Conservation (phyloP, 1,140 invertebrate species). For the Stegodyphus mimosarum region DNA sequence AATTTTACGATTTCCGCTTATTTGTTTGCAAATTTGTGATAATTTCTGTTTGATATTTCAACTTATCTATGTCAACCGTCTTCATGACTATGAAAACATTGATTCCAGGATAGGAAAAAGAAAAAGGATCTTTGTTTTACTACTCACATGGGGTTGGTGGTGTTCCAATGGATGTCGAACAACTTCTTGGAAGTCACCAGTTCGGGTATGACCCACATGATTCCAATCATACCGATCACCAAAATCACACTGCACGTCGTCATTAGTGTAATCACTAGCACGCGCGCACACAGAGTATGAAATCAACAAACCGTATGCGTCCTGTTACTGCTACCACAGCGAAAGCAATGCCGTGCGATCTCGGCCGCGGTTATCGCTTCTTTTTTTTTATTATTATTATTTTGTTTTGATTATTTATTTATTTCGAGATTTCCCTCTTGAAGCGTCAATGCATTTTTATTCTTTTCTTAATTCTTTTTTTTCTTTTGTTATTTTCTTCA, state of each 20-base stretch:
- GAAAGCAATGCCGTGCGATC: conserved; percentile 10
- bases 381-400: not conserved
- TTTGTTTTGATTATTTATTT: conserved; percentile 40
- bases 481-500: conserved; percentile 16
- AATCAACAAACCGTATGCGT: conserved; percentile 20
- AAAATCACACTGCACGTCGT: conserved; percentile 23
- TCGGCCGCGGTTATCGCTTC: not conserved
- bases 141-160: conserved; percentile 57
- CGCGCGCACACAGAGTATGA: conserved; percentile 16
- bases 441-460: conserved; percentile 29
- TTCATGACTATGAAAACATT: too few relatives aligned
- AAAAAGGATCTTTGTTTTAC: too few relatives aligned
- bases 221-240: conserved; percentile 22
- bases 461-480: conserved; percentile 21
- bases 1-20: too few relatives aligned
- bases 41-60: too few relatives aligned
- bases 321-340: conserved; percentile 15
- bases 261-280: conserved; percentile 41
- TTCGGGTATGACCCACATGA: conserved; percentile 39
- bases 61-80: too few relatives aligned
- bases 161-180: conserved; percentile 54
- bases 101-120: too few relatives aligned
- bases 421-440: conserved; percentile 45
- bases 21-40: too few relatives aligned
- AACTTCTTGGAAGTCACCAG: conserved; percentile 47